A percentile compares a stretch with the other conserved stretches of the same genome.
Evolutionary conservation across 2,797 vertebrate genomes (phyloP).

Genomic region (Pseudopleuronectes americanus): DNA sequence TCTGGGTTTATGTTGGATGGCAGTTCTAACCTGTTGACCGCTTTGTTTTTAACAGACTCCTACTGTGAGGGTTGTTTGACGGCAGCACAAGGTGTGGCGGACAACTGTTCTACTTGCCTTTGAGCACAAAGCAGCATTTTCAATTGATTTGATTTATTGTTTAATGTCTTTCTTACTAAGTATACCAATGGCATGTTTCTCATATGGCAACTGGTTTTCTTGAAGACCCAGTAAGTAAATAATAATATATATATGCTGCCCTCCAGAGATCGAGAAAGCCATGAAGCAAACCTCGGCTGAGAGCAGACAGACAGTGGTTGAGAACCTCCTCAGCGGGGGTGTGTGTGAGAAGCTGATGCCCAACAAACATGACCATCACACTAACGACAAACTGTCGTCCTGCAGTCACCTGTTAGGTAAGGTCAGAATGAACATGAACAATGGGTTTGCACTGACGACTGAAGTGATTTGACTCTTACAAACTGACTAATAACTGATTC

Average conservation of each 20-base stretch:
- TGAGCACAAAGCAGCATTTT: background rate
- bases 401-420: constrained; percentile 74
- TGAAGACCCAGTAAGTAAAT: constrained; percentile 13
- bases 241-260: constrained; percentile 1
- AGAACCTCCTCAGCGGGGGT: constrained; percentile 57
- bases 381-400: constrained; percentile 55
- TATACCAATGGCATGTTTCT: no score
- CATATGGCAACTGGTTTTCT: background rate
- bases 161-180: background rate
- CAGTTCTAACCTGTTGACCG: background rate
- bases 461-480: background rate
- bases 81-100: constrained; percentile 67
- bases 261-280: constrained; percentile 67
- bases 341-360: constrained; percentile 66
- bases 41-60: constrained; percentile 59
- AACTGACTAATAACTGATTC: background rate
- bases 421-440: background rate
- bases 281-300: constrained; percentile 51
- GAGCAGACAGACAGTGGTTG: constrained; percentile 46
- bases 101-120: constrained; percentile 4
- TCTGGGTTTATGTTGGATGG: constrained; percentile 1
- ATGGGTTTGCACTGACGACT: background rate
- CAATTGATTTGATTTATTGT: constrained; percentile 6
- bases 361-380: constrained; percentile 33
- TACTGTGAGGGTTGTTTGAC: constrained; percentile 79